Percentiles rank a stretch among this genome's conserved stretches.
These are phyloP conservation scores for Diabrotica virgifera DNA, from an alignment of 1,140 invertebrate genomes.

Conservation along the genomic window DNA sequence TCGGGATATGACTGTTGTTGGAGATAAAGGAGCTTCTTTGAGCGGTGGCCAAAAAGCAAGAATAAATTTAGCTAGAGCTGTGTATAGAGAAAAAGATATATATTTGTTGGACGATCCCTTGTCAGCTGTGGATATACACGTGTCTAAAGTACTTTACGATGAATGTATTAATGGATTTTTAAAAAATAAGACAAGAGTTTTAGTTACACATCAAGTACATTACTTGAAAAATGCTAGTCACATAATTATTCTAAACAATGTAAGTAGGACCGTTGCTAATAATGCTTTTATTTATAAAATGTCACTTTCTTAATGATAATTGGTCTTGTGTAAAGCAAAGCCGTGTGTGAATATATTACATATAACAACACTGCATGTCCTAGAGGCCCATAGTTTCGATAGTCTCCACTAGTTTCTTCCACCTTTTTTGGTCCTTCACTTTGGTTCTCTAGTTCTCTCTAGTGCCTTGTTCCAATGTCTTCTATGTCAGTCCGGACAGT, in stretches of 20 bases:
- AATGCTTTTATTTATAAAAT: no score
- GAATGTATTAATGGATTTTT: conserved; percentile 67
- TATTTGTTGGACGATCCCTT: conserved; percentile 83
- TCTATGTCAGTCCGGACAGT: no score
- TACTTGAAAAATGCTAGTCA: conserved; percentile 74
- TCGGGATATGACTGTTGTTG: conserved; percentile 81
- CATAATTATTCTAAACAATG: conserved; percentile 62
- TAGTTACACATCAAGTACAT: conserved; percentile 87
- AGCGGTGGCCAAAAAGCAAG: conserved; percentile 90
- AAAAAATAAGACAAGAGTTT: conserved; percentile 66
- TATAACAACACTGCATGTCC: no score
- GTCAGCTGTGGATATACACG: conserved; percentile 73
- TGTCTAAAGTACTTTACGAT: conserved; percentile 66
- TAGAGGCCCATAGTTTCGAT: no score
- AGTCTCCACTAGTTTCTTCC: no score
- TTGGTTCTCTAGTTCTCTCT: no score
- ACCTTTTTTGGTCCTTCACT: no score
- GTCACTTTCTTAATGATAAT: no score
- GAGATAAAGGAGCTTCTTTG: conserved; percentile 75
- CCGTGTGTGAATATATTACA: no score
- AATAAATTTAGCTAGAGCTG: conserved; percentile 79
- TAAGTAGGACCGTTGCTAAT: background rate
- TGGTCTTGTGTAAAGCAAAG: no score
- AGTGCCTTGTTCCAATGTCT: no score
- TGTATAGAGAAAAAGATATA: conserved; percentile 78